Evolutionary conservation across 2,797 vertebrate species (phyloP), one percentile per base, ranked within the genome.

Genomic region (Acipenser transmontanus): DNA sequence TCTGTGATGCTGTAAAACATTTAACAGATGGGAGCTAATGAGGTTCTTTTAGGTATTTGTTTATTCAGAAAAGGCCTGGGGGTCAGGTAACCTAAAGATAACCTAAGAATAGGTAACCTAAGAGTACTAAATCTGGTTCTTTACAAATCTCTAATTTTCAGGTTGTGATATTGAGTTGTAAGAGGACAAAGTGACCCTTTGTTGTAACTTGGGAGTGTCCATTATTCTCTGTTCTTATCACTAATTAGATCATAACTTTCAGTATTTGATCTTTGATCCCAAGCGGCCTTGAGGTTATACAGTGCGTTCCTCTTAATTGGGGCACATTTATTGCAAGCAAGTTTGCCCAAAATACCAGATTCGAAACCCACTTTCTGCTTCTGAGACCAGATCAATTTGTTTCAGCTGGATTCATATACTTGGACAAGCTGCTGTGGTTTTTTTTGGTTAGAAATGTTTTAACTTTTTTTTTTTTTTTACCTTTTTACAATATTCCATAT

Each of bases 1-100:
- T 34, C 34, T 34, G 34, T 34, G 34, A 81, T 76, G 72, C 72
- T 79, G 76, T 78, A 82, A 88, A 89, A 80, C 79, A 68, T 72
- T 84, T 82, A 87, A 80, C 85, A 89, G 84, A 86, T 89, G 87
- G 4, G 74, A 10, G 66, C 77, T 84, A 82, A 86, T 86, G 84
- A 84, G 84, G 78, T 78, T 68, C 74, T 73, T 73, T 74, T 62
- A 56, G 34, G 78, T 73, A 79, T 77, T 70, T 66, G 72, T 64
- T 59, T 60, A 50, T 79, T 78, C 73, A 76, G 75, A 76, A 81
- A 76, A 71, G 72, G 74, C 73, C 74, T 70, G 52, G 12, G 9
- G 74, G 76, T 66, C 72, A 78, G 77, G 73, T 84, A 82, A 86
- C 81, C 76, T 82, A 34, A 4, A 34, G 34, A 34, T 34, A 34